A percentile compares a stretch with the other conserved stretches of the same genome.
Evolutionary conservation across 2,113 vertebrate genomes (phyloP).

Genomic region (Bothrops jararaca): DNA sequence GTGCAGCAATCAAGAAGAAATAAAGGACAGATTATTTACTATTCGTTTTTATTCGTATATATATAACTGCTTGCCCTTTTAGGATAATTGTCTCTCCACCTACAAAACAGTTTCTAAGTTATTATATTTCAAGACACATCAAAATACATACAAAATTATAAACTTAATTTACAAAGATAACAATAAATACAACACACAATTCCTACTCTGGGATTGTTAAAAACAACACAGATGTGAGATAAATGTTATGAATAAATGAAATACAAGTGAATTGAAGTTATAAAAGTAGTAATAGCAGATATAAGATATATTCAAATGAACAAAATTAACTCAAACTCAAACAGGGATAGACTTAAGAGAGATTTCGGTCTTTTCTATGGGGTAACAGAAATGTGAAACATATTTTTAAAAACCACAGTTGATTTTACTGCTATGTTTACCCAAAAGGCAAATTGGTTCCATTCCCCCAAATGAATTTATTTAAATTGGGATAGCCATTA

Average conservation of each 20-base stretch:
- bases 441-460: not conserved
- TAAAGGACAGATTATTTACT: not conserved
- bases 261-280: not conserved
- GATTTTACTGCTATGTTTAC: not conserved
- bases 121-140: not conserved
- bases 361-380: not conserved
- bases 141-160: not conserved
- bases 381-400: not conserved
- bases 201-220: not conserved
- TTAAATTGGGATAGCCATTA: not conserved
- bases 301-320: not conserved
- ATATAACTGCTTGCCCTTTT: not conserved
- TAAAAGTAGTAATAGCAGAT: not conserved
- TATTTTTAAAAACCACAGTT: not conserved
- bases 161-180: not conserved
- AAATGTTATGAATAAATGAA: not conserved
- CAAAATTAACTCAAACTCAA: not conserved
- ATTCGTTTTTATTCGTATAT: not conserved
- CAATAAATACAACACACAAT: not conserved
- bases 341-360: not conserved
- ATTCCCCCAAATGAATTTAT: not conserved
- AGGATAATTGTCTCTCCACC: not conserved
- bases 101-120: not conserved
- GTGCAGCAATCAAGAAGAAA: not conserved
- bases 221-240: not conserved